Evolutionary conservation across 2,797 vertebrate species (phyloP).

Genomic region (Argya squamiceps): DNA sequence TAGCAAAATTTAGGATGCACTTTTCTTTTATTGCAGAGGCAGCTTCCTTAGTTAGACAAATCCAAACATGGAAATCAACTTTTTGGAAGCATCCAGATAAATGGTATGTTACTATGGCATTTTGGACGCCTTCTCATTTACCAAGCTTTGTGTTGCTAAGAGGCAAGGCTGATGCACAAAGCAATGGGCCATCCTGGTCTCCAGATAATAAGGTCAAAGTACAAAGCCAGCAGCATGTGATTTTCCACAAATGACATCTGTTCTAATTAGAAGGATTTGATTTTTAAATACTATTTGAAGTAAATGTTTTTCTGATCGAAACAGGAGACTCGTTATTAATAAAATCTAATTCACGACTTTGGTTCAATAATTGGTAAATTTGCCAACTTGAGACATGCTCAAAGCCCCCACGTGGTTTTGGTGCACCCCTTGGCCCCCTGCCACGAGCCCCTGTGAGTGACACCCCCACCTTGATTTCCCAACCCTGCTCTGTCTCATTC

Average conservation of each 20-base stretch:
- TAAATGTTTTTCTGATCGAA: not conserved
- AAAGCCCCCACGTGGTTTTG: not conserved
- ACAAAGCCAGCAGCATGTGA: not conserved
- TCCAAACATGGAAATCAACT: conserved; percentile 41
- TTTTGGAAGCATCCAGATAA: conserved; percentile 26
- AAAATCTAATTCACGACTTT: not conserved
- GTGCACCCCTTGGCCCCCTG: not conserved
- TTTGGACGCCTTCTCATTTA: conserved; percentile 47
- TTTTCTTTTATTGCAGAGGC: not conserved
- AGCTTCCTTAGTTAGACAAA: not conserved
- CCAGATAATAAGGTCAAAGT: conserved; percentile 7
- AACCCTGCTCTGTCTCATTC: conserved; percentile 17
- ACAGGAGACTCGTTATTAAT: not conserved
- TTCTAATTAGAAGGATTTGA: not conserved
- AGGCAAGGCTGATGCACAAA: conserved; percentile 28
- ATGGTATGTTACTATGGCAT: conserved; percentile 46
- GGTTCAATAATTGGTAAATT: not conserved
- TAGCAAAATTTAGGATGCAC: not conserved
- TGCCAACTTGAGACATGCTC: not conserved
- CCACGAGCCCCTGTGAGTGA: not conserved
- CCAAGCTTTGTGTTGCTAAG: conserved; percentile 55
- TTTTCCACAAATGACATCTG: not conserved
- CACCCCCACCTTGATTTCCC: conserved; percentile 38
- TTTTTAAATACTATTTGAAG: not conserved
- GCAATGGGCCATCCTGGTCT: conserved; percentile 6